phyloP scores from a whole-genome alignment of 1,140 invertebrate genomes.

The Dysdera silvatica region DNA sequence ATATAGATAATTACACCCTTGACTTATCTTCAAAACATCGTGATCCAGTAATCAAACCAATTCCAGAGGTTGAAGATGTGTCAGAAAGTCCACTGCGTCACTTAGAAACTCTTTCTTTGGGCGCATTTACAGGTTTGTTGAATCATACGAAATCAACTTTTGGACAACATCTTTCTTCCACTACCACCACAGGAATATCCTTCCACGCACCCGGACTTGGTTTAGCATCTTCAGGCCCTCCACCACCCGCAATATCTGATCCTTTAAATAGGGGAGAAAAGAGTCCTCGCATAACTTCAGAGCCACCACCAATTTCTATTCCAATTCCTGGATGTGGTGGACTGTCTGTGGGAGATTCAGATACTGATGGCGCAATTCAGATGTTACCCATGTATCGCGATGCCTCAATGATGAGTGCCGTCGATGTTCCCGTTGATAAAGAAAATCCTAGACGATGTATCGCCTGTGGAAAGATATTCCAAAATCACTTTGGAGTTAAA shows the following conservation, averaged over 20 bases:
- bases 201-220: slow-evolving; percentile 36
- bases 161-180: slow-evolving; percentile 13
- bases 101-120: slow-evolving; percentile 70
- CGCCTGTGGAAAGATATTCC: slow-evolving; percentile 86
- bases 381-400: slow-evolving; percentile 34
- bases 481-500: slow-evolving; percentile 90
- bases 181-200: slow-evolving; percentile 27
- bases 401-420: slow-evolving; percentile 29
- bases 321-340: slow-evolving; percentile 15
- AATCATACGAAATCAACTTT: slow-evolving; percentile 20
- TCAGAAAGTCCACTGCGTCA: slow-evolving; percentile 61
- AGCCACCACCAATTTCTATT: slow-evolving; percentile 9
- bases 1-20: slow-evolving; percentile 9
- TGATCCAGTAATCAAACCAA: slow-evolving; percentile 18
- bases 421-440: slow-evolving; percentile 68
- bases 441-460: slow-evolving; percentile 77
- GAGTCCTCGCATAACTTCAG: slow-evolving; percentile 14
- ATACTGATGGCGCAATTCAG: slow-evolving; percentile 23
- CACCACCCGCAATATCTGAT: too few species aligned
- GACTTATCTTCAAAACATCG: slow-evolving; percentile 20
- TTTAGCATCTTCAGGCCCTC: slow-evolving; percentile 21
- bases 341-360: slow-evolving; percentile 9
- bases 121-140: slow-evolving; percentile 50
- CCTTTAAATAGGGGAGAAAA: neutral
- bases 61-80: slow-evolving; percentile 28